These are phyloP conservation scores for Dasypus novemcinctus DNA, from an alignment of 2,113 vertebrate genomes.

Conservation along the genomic window DNA sequence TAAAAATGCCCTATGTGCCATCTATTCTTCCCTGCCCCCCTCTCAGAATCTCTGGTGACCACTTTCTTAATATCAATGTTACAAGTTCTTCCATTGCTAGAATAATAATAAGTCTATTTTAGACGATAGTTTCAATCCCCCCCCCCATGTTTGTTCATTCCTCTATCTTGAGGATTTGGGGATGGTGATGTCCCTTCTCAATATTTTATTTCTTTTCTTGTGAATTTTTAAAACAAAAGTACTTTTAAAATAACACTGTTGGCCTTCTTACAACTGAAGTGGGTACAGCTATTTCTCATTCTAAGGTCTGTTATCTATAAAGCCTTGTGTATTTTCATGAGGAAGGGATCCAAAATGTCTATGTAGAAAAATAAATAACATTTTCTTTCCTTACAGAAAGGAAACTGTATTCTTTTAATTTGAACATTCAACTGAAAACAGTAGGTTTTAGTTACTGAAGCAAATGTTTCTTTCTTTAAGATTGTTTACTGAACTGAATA, in stretches of 20 bases:
- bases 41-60: too few species aligned
- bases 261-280: neutral
- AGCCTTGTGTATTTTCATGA: slow-evolving; percentile 41
- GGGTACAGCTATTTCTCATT: neutral
- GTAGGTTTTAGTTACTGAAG: slow-evolving; percentile 46
- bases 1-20: too few species aligned
- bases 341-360: slow-evolving; percentile 44
- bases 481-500: slow-evolving; percentile 57
- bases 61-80: too few species aligned
- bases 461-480: slow-evolving; percentile 40
- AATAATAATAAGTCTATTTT: too few species aligned
- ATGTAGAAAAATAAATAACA: slow-evolving; percentile 52
- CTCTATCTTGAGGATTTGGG: too few species aligned
- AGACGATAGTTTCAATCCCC: too few species aligned
- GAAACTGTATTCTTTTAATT: slow-evolving; percentile 51
- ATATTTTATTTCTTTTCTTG: neutral
- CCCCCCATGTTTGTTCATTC: too few species aligned
- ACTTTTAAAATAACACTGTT: neutral
- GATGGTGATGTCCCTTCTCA: neutral
- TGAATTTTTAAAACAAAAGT: neutral
- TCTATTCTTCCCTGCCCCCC: too few species aligned
- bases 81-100: too few species aligned
- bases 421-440: slow-evolving; percentile 32
- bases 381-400: slow-evolving; percentile 43
- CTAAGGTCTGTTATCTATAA: slow-evolving; percentile 26